Conservation (phyloP, 2,888 invertebrate genomes). For the Lysandra bellargus region DNA sequence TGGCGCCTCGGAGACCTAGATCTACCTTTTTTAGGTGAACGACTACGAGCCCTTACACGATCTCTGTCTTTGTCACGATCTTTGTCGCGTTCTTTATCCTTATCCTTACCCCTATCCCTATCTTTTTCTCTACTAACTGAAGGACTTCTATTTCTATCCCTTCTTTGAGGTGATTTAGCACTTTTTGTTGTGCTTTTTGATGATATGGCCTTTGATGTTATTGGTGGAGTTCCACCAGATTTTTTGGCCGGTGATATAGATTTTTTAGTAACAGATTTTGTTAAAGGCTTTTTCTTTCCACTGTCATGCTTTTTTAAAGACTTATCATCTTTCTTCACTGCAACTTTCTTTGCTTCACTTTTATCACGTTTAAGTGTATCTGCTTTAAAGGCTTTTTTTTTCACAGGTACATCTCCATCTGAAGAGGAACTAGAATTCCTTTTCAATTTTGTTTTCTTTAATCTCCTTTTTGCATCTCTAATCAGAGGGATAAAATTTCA, state of each 20-base stretch:
- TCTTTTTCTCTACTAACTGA: constrained; percentile 74
- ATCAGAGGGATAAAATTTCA: constrained; percentile 38
- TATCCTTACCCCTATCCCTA: constrained; percentile 70
- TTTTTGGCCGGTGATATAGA: constrained; percentile 76
- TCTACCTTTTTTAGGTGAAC: constrained; percentile 71
- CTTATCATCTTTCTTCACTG: constrained; percentile 69
- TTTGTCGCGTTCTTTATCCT: constrained; percentile 68
- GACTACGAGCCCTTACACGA: constrained; percentile 71
- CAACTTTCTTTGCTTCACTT: constrained; percentile 68
- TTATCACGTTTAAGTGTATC: constrained; percentile 67
- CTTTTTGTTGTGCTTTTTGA: constrained; percentile 67
- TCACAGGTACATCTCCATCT: constrained; percentile 79
- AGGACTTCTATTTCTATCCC: constrained; percentile 67
- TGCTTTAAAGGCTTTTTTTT: constrained; percentile 77
- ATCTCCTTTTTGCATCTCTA: constrained; percentile 75
- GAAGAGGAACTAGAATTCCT: constrained; percentile 84
- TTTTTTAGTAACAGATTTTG: constrained; percentile 70
- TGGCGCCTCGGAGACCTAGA: constrained; percentile 70
- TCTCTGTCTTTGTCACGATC: constrained; percentile 74
- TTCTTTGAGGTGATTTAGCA: constrained; percentile 71
- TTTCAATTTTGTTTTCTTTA: constrained; percentile 77
- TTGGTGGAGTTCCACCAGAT: constrained; percentile 76
- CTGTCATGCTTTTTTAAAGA: constrained; percentile 64
- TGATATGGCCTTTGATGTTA: constrained; percentile 65
- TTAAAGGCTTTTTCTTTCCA: constrained; percentile 60